Evolutionary conservation across 2,797 vertebrate genomes (phyloP), one percentile per base, ranked within the genome.

Genomic region (Bryconaethiops microstoma): DNA sequence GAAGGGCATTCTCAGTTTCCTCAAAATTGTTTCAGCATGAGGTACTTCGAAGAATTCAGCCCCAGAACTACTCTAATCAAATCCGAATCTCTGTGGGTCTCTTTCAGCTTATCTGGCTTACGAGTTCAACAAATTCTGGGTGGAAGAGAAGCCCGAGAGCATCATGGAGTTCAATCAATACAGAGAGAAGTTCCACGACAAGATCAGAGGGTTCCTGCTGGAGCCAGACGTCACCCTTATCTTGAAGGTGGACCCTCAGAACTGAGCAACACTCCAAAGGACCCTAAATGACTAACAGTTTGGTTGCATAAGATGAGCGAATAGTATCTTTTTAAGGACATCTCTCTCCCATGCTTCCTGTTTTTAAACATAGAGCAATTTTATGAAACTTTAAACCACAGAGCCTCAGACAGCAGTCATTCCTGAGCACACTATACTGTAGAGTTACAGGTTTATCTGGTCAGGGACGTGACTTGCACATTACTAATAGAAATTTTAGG

Each of bases 111-210:
- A 97, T 88, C 93, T 99, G 86, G 95, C 96, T 0, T 98, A 96
- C 72, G 96, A 99, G 87, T 99, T 99, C 88, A 96, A 99, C 92
- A 96, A 95, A 85, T 99, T 99, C 94, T 99, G 98, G 98, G 92
- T 99, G 89, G 93, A 96, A 81, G 97, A 98, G 89, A 93, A 97
- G 86, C 98, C 98, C 16, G 96, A 97, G 87, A 99, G 97, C 91
- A 99, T 99, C 91, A 99, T 99, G 98, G 94, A 96, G 85, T 99
- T 99, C 92, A 99, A 99, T 85, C 93, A 95, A 1, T 99, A 99
- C 91, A 94, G 98, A 93, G 98, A 99, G 88, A 97, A 96, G 90
- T 99, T 99, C 88, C 96, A 98, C 55, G 92, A 94, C 81, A 93
- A 94, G 77, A 91, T 99, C 83, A 97, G 96, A 91, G 87, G 89